phyloP scores from a whole-genome alignment of 2,888 invertebrate genomes.

The Nomada goodeniana region DNA sequence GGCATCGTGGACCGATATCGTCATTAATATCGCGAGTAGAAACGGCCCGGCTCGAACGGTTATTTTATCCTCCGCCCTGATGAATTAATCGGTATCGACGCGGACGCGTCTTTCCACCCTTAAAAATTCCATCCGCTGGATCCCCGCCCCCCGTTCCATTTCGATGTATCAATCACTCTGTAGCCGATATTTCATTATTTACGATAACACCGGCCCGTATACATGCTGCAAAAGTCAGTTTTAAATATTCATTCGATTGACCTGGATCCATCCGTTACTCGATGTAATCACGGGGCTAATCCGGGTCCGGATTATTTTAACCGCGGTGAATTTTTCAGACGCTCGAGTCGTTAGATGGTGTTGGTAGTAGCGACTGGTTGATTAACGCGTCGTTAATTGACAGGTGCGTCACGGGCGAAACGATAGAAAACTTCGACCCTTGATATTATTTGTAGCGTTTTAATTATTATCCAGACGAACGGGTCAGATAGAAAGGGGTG shows the following conservation, averaged over 20 bases:
- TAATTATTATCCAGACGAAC: too few relatives aligned
- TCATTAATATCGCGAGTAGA: conserved; percentile 31
- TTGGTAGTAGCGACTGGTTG: conserved; percentile 1
- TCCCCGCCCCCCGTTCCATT: neutral
- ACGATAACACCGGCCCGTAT: neutral
- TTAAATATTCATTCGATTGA: conserved; percentile 8
- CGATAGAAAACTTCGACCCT: too few relatives aligned
- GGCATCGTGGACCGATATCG: neutral
- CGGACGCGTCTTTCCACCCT: neutral
- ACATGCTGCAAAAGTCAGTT: conserved; percentile 13
- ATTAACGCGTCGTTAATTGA: conserved; percentile 28
- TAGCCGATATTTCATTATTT: conserved; percentile 20
- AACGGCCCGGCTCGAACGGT: conserved; percentile 10
- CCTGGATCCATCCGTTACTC: conserved; percentile 22
- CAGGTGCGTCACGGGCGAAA: neutral
- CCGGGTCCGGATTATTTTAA: conserved; percentile 3
- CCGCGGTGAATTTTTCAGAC: conserved; percentile 35
- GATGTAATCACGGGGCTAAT: neutral
- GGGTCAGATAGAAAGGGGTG: neutral
- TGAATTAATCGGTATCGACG: conserved; percentile 20
- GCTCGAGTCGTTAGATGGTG: neutral
- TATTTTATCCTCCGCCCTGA: conserved; percentile 10
- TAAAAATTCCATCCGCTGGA: conserved; percentile 20
- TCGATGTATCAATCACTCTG: conserved; percentile 24
- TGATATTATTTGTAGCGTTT: too few relatives aligned